Evolutionary conservation across 2,888 invertebrate genomes (phyloP).

Genomic region (Ryuthela nishihirai): DNA sequence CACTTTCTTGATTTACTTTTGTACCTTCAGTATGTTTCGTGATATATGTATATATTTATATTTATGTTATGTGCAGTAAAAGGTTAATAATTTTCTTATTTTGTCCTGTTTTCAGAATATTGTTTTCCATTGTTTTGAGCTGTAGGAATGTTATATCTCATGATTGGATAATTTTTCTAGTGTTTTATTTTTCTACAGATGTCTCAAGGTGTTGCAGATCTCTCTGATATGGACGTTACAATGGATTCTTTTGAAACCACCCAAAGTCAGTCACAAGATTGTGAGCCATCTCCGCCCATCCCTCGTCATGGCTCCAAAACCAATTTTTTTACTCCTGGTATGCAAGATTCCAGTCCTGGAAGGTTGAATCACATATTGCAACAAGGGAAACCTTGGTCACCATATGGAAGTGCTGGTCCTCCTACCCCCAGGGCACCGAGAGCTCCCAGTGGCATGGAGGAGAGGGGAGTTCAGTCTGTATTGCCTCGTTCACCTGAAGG

Average conservation of each 20-base stretch:
- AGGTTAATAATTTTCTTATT: too few relatives aligned
- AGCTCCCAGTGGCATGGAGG: slow-evolving; percentile 18
- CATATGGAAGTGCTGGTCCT: slow-evolving; percentile 25
- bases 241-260: slow-evolving; percentile 30
- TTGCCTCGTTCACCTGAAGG: slow-evolving; percentile 13
- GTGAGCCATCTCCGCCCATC: slow-evolving; percentile 41
- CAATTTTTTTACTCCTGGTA: slow-evolving; percentile 30
- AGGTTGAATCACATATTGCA: slow-evolving; percentile 11
- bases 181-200: slow-evolving; percentile 23
- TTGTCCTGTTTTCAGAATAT: too few relatives aligned
- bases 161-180: too few relatives aligned
- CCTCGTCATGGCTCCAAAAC: slow-evolving; percentile 37
- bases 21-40: too few relatives aligned
- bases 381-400: slow-evolving; percentile 27
- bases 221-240: slow-evolving; percentile 33
- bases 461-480: slow-evolving; percentile 13
- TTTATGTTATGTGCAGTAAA: too few relatives aligned
- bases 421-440: slow-evolving; percentile 18
- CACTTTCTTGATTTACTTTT: too few relatives aligned
- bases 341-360: slow-evolving; percentile 1
- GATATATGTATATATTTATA: too few relatives aligned
- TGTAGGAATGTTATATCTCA: too few relatives aligned
- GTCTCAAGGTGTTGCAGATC: slow-evolving; percentile 28
- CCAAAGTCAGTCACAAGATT: slow-evolving; percentile 41
- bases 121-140: too few relatives aligned